Base-by-base conservation (phyloP, 2,797 vertebrate genomes). In the Schizothorax lantsangensis region DNA sequence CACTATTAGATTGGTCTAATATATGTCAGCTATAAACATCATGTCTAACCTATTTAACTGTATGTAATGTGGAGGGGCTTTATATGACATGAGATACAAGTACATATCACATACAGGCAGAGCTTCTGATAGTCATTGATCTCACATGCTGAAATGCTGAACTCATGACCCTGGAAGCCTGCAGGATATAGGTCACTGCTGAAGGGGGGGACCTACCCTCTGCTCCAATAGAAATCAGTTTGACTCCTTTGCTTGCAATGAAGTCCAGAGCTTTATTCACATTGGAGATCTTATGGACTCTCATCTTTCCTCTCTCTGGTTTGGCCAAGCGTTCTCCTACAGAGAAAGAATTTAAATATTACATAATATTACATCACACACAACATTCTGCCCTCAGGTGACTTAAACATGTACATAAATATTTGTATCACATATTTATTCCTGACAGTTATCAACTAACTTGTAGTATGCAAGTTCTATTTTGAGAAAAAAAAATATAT, bases 191-290 rank as follows among this genome's bases (percentile, higher is more conserved):
- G 69, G 83, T 64, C 87, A 88, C n/a, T 49, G 11, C 30, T 64
- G 9, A 9, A 12, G 21, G 17, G 12, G 36, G 57, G 75, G 40
- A 49, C 94, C 94, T 93, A 97, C 97, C 97, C 94, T 97, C 97
- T 5, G 97, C 97, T 91, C 97, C 97, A 26, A 97, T 97, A 71
- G 96, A 97, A 26, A 97, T 96, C 88, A 97, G 93, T 88, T 97
- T 97, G 88, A 97, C 97, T 81, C 97, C 97, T 93, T 97, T 97
- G 92, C 96, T 95, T 91, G 96, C 94, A 90, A 97, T 97, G 91
- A 97, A 97, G 89, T 96, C 95, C 91, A 97, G 93, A 85, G 97
- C 97, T 93, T 97, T 97, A 92, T 97, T 97, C 87, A 97, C 97
- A 0, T 97, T 97, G 89, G 97, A 97, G 91, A 97, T 97, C 93